These are phyloP conservation scores for Apodemia mormo DNA, from an alignment of 2,888 invertebrate species.

Conservation along the genomic window DNA sequence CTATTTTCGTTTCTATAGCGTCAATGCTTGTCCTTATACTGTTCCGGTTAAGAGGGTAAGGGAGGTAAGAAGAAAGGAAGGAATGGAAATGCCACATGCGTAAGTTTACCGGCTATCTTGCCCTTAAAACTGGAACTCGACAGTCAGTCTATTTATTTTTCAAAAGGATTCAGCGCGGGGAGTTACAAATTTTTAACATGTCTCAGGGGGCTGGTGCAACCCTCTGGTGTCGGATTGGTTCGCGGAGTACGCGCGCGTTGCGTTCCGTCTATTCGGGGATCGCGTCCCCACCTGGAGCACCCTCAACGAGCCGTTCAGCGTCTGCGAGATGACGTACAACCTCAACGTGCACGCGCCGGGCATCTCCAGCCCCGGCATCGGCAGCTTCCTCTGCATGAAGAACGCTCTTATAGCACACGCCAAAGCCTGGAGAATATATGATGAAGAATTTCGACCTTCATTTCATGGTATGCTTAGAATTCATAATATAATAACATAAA, in stretches of 20 bases:
- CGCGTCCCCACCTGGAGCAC: conserved; percentile 86
- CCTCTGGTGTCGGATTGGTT: conserved; percentile 82
- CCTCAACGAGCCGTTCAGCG: conserved; percentile 84
- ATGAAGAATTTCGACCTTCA: conserved; percentile 57
- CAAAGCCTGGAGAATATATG: conserved; percentile 76
- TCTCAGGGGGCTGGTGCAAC: conserved; percentile 84
- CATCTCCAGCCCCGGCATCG: conserved; percentile 59
- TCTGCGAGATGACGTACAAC: conserved; percentile 65
- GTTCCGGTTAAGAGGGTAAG: too few species aligned
- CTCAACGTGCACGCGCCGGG: conserved; percentile 59
- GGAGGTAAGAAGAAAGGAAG: too few species aligned
- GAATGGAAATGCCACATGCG: too few species aligned
- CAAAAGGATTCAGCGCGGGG: too few species aligned
- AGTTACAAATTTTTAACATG: too few species aligned
- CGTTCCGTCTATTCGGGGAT: conserved; percentile 80
- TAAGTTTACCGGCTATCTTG: too few species aligned
- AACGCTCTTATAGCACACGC: conserved; percentile 64
- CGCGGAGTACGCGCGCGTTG: conserved; percentile 81
- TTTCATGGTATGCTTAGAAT: conserved; percentile 56
- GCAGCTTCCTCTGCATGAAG: conserved; percentile 82
- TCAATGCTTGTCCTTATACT: too few species aligned
- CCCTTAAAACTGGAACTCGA: too few species aligned
- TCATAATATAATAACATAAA: too few species aligned
- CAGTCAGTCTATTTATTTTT: too few species aligned
- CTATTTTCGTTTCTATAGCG: too few species aligned